A percentile compares a stretch with the other conserved stretches of the same genome.
Conservation (phyloP, 92 coral and sea anemone genomes). For the Hydrozoanthus gracilis region DNA sequence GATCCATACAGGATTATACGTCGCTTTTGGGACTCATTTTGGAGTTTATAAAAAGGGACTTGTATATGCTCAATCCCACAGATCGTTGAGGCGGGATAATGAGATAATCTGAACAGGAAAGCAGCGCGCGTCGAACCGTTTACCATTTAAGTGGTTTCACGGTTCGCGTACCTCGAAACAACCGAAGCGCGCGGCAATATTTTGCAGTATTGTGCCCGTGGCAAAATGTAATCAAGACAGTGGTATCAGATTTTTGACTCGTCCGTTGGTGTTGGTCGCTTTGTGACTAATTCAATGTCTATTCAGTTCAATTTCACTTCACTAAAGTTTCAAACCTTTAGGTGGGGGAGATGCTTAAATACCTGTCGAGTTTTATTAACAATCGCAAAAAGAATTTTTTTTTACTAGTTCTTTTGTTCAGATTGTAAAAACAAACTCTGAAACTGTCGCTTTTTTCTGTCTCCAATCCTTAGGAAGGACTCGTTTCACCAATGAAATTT, state of each 20-base stretch:
- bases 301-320: neutral
- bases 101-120: constrained; percentile 9
- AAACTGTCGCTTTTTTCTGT: neutral
- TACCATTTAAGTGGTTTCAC: constrained; percentile 11
- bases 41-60: neutral
- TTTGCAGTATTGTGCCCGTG: neutral
- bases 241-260: neutral
- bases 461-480: neutral
- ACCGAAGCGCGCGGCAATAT: constrained; percentile 1
- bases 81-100: constrained; percentile 32
- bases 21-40: neutral
- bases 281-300: no score
- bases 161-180: neutral
- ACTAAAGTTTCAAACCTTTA: neutral
- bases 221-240: neutral
- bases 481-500: neutral
- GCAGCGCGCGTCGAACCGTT: constrained; percentile 7
- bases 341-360: neutral
- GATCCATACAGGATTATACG: neutral
- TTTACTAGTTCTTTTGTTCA: neutral
- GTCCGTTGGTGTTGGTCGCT: neutral
- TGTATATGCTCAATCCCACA: neutral
- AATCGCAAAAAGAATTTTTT: neutral
- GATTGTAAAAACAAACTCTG: neutral
- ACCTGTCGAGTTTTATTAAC: neutral